Conservation (phyloP, 1,140 invertebrate species). For the Coptotermes formosanus region DNA sequence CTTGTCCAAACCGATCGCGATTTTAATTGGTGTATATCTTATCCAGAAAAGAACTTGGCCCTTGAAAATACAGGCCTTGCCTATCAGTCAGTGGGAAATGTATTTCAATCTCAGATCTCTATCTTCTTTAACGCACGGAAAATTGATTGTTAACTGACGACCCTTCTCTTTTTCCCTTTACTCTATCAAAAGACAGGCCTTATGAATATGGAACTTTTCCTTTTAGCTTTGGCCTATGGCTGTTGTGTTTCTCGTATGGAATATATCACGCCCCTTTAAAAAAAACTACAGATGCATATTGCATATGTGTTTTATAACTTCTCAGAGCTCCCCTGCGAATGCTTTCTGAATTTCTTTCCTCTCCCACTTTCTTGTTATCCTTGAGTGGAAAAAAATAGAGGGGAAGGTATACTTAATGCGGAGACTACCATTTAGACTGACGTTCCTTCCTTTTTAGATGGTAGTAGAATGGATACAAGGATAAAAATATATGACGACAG, state of each 20-base stretch:
- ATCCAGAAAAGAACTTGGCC: neutral
- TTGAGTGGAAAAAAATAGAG: neutral
- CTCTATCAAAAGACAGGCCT: neutral
- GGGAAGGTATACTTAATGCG: neutral
- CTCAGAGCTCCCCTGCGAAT: conserved; percentile 21
- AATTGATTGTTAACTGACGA: neutral
- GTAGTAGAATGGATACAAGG: neutral
- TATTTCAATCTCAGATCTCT: neutral
- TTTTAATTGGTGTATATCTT: neutral
- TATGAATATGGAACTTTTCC: conserved; percentile 25
- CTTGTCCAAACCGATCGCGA: no score
- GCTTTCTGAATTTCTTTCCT: neutral
- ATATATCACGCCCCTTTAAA: conserved; percentile 20
- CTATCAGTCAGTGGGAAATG: neutral
- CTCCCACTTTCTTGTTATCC: neutral
- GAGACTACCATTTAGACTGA: neutral
- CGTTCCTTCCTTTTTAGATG: neutral
- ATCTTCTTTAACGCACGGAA: neutral
- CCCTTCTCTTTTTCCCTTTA: neutral
- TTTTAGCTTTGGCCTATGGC: conserved; percentile 21
- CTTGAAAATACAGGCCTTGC: neutral
- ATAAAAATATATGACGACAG: no score
- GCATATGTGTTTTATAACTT: conserved; percentile 20
- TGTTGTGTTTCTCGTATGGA: conserved; percentile 19
- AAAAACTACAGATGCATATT: conserved; percentile 25